Evolutionary conservation across 2,888 invertebrate species (phyloP), one percentile per base, ranked within the genome.

Genomic region (Cancer borealis): DNA sequence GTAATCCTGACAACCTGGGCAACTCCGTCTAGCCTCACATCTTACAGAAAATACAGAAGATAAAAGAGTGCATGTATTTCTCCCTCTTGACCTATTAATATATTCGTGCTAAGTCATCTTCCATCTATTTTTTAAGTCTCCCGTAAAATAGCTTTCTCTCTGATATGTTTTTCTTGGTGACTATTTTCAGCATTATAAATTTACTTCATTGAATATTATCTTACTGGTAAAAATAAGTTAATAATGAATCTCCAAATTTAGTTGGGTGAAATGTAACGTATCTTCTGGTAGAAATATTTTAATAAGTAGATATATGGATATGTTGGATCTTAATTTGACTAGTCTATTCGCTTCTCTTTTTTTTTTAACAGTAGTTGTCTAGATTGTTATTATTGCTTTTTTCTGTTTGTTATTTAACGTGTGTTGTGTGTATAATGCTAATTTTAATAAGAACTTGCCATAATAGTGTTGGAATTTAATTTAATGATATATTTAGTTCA

Each of bases 1-100:
- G 95, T 47, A 95, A 95, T 39, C 95, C 95, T 0, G 95, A 95
- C 54, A 95, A 95, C 73, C 94, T 95, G 17, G 95, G 95, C 8
- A 94, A 95, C 30, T 46, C 90, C 21, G 93, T 92, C 8, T 87
- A 93, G 49, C n/a, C 79, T 30, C 66, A 73, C n/a, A 6, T 21
- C 5, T 39, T 39, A 39, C 39, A 39, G 39, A 0, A 39, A 39
- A 39, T 39, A 39, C 39, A 39, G 39, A 39, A 39, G 39, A 39
- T 39, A 1, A 39, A 39, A 39, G 39, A 49, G 49, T 54, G 17
- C 54, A 54, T 54, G 54, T 12, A 54, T 10, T 54, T 14, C 10
- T 17, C 12, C 54, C 54, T 39, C 54, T 54, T 54, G 54, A 54
- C 12, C 12, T 14, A 54, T 54, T 54, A 3, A 54, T 3, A 12